These are phyloP conservation scores for Bucorvus abyssinicus DNA, from an alignment of 2,797 vertebrate genomes.

Conservation along the genomic window DNA sequence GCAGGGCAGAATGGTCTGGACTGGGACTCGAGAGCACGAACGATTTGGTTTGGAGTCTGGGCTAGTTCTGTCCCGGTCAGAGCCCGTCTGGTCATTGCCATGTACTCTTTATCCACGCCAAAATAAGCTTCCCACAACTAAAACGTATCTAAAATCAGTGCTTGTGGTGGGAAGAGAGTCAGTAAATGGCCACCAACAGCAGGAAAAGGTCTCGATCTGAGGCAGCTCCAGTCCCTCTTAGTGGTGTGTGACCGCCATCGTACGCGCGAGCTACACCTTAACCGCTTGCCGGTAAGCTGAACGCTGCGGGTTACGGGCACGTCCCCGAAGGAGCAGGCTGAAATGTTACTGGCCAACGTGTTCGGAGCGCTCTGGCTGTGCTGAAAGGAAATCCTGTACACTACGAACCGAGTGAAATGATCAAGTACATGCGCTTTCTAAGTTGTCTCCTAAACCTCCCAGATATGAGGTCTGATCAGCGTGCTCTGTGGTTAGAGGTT, in stretches of 20 bases:
- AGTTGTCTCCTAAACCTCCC: conserved; percentile 84
- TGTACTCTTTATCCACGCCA: conserved; percentile 58
- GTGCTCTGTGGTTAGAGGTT: conserved; percentile 91
- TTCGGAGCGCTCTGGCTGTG: conserved; percentile 35
- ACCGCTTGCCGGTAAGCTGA: not conserved
- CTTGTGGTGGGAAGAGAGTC: conserved; percentile 72
- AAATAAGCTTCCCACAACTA: conserved; percentile 73
- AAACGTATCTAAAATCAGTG: conserved; percentile 73
- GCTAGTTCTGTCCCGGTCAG: conserved; percentile 51
- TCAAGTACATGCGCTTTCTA: conserved; percentile 81
- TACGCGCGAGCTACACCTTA: not conserved
- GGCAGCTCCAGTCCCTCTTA: conserved; percentile 62
- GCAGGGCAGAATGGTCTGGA: conserved; percentile 54
- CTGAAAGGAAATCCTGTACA: conserved; percentile 25
- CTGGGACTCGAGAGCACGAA: conserved; percentile 59
- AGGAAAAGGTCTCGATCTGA: conserved; percentile 55
- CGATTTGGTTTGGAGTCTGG: conserved; percentile 70
- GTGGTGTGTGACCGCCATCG: conserved; percentile 56
- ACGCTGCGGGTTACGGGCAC: not conserved
- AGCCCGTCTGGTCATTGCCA: conserved; percentile 58
- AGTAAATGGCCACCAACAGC: conserved; percentile 45
- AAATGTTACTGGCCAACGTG: conserved; percentile 58
- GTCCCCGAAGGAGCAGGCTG: conserved; percentile 40
- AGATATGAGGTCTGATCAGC: conserved; percentile 89
- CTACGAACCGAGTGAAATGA: conserved; percentile 68